These are phyloP conservation scores for Salticus scenicus DNA, from an alignment of 2,888 invertebrate species.

Conservation along the genomic window DNA sequence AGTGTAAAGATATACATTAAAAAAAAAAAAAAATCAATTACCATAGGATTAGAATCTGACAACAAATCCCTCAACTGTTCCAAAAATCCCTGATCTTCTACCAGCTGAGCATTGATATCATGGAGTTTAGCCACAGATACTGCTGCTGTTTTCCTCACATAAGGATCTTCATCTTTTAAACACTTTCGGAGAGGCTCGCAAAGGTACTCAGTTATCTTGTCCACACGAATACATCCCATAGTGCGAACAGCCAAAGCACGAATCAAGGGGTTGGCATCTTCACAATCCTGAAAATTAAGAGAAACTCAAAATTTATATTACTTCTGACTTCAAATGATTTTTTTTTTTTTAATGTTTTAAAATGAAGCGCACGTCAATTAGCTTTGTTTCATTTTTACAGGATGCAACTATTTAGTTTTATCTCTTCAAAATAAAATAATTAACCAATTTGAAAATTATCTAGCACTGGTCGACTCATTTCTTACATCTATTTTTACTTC, in stretches of 20 bases:
- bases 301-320: no score
- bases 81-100: conserved; percentile 93
- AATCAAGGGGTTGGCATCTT: conserved; percentile 99
- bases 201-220: conserved; percentile 99
- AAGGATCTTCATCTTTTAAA: conserved; percentile 92
- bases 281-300: conserved; percentile 91
- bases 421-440: no score
- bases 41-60: conserved; percentile 99
- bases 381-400: no score
- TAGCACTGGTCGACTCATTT: no score
- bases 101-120: conserved; percentile 88
- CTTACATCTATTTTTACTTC: no score
- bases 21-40: no score
- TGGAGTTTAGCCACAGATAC: conserved; percentile 99
- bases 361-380: no score
- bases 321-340: no score
- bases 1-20: no score
- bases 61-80: conserved; percentile 97
- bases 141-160: conserved; percentile 98
- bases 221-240: conserved; percentile 99
- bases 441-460: no score
- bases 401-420: no score
- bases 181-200: conserved; percentile 95
- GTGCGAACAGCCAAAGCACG: conserved; percentile 98
- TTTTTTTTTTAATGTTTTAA: no score